These are phyloP conservation scores for Epinephelus malabaricus DNA, from an alignment of 2,797 vertebrate species.

Conservation along the genomic window DNA sequence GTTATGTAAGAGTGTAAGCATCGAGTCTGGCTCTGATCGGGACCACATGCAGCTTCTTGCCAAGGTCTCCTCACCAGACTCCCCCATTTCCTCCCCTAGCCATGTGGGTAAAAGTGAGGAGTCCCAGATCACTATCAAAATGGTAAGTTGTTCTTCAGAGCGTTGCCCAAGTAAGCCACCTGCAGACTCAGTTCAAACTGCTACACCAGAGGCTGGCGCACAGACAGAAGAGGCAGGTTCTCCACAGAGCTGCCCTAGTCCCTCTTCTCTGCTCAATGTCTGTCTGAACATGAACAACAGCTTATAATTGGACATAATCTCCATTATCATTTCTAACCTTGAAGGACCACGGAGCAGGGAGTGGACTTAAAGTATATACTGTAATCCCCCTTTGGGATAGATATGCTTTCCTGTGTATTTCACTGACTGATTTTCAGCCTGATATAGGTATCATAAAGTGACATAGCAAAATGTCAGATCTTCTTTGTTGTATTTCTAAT, in stretches of 20 bases:
- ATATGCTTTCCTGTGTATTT: conserved; percentile 42
- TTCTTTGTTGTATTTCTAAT: conserved; percentile 41
- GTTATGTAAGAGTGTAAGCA: conserved; percentile 90
- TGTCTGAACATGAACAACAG: conserved; percentile 89
- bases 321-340: conserved; percentile 18
- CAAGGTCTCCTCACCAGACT: conserved; percentile 90
- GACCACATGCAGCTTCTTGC: conserved; percentile 92
- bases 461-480: conserved; percentile 6
- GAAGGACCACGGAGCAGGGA: conserved; percentile 10
- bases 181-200: conserved; percentile 30
- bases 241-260: conserved; percentile 69
- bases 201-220: conserved; percentile 22
- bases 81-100: conserved; percentile 78
- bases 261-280: conserved; percentile 83
- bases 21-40: conserved; percentile 87
- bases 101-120: conserved; percentile 64
- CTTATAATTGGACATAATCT: conserved; percentile 46
- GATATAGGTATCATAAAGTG: conserved; percentile 27
- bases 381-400: conserved; percentile 45
- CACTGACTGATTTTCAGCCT: conserved; percentile 40
- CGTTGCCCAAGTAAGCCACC: conserved; percentile 19
- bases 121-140: conserved; percentile 58
- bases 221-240: conserved; percentile 48
- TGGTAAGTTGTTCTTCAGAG: conserved; percentile 69
- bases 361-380: conserved; percentile 49